Evolutionary conservation across 2,113 vertebrate species (phyloP).

Genomic region (Cromileptes altivelis): DNA sequence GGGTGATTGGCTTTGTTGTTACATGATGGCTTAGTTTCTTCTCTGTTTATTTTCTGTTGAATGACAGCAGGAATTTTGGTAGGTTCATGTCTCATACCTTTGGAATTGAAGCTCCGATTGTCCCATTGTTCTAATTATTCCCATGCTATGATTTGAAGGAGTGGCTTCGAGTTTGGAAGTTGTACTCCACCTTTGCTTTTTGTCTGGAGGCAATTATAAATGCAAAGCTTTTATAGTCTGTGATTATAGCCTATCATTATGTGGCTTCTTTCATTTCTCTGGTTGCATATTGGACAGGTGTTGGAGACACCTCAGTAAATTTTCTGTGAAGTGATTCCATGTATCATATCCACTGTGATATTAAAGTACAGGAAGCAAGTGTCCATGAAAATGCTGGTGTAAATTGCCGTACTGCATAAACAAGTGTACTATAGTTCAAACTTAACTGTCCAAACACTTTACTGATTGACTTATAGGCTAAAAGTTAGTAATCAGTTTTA

Average conservation of each 20-base stretch:
- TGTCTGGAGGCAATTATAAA: neutral
- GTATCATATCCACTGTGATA: neutral
- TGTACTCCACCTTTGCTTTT: slow-evolving; percentile 33
- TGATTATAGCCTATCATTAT: neutral
- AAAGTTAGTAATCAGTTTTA: neutral
- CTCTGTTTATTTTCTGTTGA: neutral
- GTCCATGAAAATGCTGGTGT: neutral
- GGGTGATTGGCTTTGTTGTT: neutral
- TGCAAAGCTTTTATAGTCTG: neutral
- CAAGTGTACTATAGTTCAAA: neutral
- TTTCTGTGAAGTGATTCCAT: neutral
- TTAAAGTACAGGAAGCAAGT: neutral
- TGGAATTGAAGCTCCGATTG: slow-evolving; percentile 2
- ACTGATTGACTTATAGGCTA: neutral
- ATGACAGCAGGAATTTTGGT: slow-evolving; percentile 1
- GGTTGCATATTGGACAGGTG: neutral
- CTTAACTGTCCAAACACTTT: neutral
- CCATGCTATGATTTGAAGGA: slow-evolving; percentile 4
- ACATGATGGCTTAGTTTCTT: neutral
- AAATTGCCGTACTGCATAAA: neutral
- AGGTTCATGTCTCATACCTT: neutral
- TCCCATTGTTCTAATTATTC: slow-evolving; percentile 11
- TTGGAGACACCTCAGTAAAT: neutral
- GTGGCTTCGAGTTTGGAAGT: slow-evolving; percentile 23
- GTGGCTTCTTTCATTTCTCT: neutral